Evolutionary conservation across 2,113 vertebrate species (phyloP).

Genomic region (Elaphurus davidianus): DNA sequence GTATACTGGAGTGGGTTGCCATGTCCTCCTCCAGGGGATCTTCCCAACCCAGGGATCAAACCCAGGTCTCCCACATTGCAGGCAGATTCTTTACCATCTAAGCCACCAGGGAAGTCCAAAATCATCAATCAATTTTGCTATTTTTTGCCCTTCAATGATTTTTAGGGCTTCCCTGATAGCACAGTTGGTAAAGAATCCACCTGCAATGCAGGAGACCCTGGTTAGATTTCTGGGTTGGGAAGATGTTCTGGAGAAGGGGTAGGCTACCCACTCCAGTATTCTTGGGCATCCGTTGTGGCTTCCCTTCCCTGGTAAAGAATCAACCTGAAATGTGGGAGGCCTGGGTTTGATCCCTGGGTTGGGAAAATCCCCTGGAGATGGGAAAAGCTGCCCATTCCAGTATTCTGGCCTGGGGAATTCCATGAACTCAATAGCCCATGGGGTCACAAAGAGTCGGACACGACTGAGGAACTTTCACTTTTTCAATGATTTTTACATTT

Average conservation of each 20-base stretch:
- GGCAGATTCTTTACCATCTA: background rate
- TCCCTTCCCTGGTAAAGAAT: background rate
- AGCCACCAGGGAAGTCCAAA: background rate
- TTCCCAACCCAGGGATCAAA: background rate
- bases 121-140: background rate
- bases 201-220: background rate
- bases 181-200: background rate
- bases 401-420: background rate
- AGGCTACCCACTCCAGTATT: background rate
- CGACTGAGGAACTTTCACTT: background rate
- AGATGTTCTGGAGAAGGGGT: background rate
- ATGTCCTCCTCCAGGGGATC: background rate
- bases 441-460: background rate
- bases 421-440: background rate
- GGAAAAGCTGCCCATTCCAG: background rate
- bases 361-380: background rate
- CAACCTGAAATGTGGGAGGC: background rate
- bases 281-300: background rate
- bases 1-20: background rate
- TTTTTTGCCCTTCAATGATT: background rate
- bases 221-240: background rate
- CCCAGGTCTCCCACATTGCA: background rate
- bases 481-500: background rate
- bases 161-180: background rate
- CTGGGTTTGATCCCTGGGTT: background rate